Conservation (phyloP, 1,140 invertebrate genomes). For the Drosophila saltans region DNA sequence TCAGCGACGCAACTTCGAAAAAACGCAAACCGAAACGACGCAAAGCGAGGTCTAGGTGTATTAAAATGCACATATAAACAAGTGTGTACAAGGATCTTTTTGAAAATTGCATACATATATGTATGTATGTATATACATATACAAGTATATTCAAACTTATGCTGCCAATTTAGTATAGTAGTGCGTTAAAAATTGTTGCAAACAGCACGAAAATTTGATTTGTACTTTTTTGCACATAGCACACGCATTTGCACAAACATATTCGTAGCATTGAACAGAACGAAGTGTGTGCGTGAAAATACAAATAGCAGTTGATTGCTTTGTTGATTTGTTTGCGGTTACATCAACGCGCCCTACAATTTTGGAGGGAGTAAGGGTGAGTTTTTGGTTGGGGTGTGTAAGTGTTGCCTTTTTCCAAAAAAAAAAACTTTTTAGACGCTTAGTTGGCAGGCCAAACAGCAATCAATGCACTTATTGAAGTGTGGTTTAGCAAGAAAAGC, state of each 20-base stretch:
- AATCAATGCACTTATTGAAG: conserved; percentile 77
- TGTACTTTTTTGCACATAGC: conserved; percentile 58
- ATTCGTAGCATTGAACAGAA: conserved; percentile 5
- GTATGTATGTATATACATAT: no score
- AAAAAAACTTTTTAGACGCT: conserved; percentile 54
- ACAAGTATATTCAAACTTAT: no score
- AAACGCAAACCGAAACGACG: no score
- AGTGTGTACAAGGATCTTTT: no score
- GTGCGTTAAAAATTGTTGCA: conserved; percentile 65
- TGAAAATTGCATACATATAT: no score
- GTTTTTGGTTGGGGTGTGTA: neutral
- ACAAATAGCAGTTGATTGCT: conserved; percentile 82
- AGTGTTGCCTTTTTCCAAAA: conserved; percentile 43
- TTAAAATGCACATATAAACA: no score
- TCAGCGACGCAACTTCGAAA: no score
- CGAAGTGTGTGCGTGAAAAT: conserved; percentile 63
- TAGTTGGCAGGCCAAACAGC: conserved; percentile 69
- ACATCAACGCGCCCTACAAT: conserved; percentile 40
- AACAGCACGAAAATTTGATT: conserved; percentile 64
- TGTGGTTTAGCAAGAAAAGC: neutral
- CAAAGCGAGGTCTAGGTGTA: no score
- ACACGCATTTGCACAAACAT: conserved; percentile 14
- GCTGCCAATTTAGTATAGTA: conserved; percentile 2
- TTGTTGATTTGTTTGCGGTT: conserved; percentile 82
- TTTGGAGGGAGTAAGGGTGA: neutral